phyloP scores from a whole-genome alignment of 1,140 invertebrate genomes.

The Leptinotarsa lineolata region DNA sequence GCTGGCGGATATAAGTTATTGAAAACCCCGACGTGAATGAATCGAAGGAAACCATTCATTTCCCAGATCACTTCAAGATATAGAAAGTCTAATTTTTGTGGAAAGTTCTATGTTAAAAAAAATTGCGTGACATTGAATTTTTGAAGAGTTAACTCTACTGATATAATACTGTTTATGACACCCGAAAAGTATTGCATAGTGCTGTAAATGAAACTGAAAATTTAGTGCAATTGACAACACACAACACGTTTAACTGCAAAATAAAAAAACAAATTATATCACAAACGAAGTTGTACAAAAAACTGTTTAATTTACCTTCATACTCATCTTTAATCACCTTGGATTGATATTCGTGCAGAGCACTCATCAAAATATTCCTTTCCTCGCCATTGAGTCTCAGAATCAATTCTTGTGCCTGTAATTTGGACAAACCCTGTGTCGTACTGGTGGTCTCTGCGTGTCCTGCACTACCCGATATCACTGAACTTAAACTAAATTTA shows the following conservation, averaged over 20 bases:
- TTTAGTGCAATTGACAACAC: neutral
- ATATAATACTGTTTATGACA: too few relatives aligned
- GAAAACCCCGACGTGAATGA: too few relatives aligned
- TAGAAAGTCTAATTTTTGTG: too few relatives aligned
- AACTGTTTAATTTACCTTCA: constrained; percentile 64
- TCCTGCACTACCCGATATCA: constrained; percentile 46
- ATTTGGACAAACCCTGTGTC: constrained; percentile 64
- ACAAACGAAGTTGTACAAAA: constrained; percentile 8
- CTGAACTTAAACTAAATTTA: constrained; percentile 35
- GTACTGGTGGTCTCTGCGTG: constrained; percentile 53
- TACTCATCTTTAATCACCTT: constrained; percentile 72
- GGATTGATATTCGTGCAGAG: constrained; percentile 73
- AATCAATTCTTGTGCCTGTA: constrained; percentile 71
- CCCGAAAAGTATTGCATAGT: too few relatives aligned
- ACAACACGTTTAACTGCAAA: neutral
- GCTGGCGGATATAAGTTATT: too few relatives aligned
- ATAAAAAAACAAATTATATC: neutral
- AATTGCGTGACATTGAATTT: too few relatives aligned
- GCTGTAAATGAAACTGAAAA: too few relatives aligned
- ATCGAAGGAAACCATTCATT: too few relatives aligned
- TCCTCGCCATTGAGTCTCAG: constrained; percentile 70
- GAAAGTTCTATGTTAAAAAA: too few relatives aligned
- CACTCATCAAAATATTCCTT: constrained; percentile 64
- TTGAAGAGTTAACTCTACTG: too few relatives aligned
- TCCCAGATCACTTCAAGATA: too few relatives aligned